Evolutionary conservation across 1,140 invertebrate species (phyloP).

Genomic region (Heliothis subflexa): DNA sequence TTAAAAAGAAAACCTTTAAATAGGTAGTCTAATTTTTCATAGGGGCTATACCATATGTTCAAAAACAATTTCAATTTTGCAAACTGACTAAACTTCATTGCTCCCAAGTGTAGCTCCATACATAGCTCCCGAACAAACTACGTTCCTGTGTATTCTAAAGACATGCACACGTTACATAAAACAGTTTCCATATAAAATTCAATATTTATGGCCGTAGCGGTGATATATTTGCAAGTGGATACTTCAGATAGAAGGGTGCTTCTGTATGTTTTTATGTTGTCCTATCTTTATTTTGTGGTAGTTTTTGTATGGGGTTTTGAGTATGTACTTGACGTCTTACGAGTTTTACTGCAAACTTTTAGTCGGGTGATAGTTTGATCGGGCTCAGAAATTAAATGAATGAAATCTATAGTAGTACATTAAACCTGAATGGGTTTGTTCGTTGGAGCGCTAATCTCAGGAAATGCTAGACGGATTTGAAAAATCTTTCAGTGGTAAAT

Average conservation of each 20-base stretch:
- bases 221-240: slow-evolving; percentile 35
- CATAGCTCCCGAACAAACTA: not conserved
- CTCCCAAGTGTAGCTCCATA: not conserved
- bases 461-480: too few species aligned
- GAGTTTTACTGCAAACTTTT: too few species aligned
- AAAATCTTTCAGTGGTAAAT: too few species aligned
- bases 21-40: too few species aligned
- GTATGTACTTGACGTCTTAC: not conserved
- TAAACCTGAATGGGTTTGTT: too few species aligned
- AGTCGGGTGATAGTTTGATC: too few species aligned
- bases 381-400: too few species aligned
- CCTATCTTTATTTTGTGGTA: not conserved
- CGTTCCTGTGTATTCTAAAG: not conserved
- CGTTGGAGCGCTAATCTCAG: too few species aligned
- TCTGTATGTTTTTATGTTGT: not conserved
- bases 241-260: slow-evolving; percentile 30
- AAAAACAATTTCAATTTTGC: too few species aligned
- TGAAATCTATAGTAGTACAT: too few species aligned
- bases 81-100: not conserved
- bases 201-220: slow-evolving; percentile 35
- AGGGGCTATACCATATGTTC: too few species aligned
- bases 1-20: too few species aligned
- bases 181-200: slow-evolving; percentile 37
- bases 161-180: slow-evolving; percentile 18
- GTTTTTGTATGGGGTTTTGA: not conserved